These are phyloP conservation scores for Colinus virginianus DNA, from an alignment of 2,113 vertebrate genomes.

Conservation along the genomic window DNA sequence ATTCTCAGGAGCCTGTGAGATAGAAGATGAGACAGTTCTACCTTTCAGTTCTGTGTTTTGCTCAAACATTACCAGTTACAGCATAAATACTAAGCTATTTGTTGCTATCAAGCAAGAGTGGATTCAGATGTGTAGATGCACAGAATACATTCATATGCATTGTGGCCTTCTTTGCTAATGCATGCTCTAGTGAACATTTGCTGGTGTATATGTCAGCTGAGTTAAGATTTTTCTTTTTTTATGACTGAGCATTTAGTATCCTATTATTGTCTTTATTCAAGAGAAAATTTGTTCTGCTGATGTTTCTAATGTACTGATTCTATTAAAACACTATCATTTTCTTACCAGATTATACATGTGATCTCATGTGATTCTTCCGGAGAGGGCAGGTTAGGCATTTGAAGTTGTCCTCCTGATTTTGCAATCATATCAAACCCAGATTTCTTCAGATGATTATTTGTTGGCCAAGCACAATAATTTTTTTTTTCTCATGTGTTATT, in stretches of 20 bases:
- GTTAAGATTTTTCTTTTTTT: not conserved
- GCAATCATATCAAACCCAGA: not conserved
- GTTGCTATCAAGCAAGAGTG: not conserved
- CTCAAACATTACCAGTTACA: not conserved
- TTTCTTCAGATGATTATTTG: not conserved
- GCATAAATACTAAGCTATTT: not conserved
- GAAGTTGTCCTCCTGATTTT: not conserved
- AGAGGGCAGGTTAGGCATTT: not conserved
- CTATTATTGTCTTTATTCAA: not conserved
- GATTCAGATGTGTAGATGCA: not conserved
- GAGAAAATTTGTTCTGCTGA: not conserved
- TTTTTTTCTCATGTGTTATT: not conserved
- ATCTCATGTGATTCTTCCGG: not conserved
- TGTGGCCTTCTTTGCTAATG: not conserved
- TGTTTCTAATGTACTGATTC: not conserved
- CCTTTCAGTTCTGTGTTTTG: not conserved
- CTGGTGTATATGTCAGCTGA: not conserved
- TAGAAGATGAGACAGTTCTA: not conserved
- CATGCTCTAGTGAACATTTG: not conserved
- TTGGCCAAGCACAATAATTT: not conserved
- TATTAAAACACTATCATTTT: not conserved
- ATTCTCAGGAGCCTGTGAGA: not conserved
- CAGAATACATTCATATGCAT: fast-evolving
- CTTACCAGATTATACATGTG: fast-evolving
- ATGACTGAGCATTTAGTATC: not conserved